Percentiles rank a stretch among this genome's conserved stretches.
Evolutionary conservation across 2,113 vertebrate genomes (phyloP).

Genomic region (Egretta garzetta): DNA sequence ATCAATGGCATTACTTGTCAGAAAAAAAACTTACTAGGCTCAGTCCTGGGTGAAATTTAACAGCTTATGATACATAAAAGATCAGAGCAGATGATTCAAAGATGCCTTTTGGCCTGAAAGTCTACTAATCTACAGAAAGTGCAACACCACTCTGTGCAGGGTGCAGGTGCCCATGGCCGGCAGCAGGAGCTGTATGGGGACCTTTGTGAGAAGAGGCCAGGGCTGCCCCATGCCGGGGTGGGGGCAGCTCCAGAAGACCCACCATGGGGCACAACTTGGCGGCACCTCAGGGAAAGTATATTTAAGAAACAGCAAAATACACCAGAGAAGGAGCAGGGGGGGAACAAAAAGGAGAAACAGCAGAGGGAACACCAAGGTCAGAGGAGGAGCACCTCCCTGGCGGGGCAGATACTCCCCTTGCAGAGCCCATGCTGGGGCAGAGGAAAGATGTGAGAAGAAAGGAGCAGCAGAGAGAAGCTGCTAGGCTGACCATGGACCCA

Average conservation of each 20-base stretch:
- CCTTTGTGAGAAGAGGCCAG: neutral
- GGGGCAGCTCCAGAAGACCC: neutral
- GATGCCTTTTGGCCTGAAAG: neutral
- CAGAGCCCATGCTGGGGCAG: neutral
- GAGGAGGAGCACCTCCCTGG: neutral
- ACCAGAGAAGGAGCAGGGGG: neutral
- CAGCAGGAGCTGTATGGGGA: rapidly evolving
- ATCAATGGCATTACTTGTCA: neutral
- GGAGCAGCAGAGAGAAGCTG: neutral
- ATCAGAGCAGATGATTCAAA: neutral
- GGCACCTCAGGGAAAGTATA: neutral
- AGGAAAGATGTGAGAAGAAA: neutral
- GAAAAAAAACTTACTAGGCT: neutral
- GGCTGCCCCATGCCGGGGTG: rapidly evolving
- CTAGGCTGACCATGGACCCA: neutral
- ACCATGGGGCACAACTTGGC: neutral
- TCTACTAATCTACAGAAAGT: neutral
- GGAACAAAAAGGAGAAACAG: neutral
- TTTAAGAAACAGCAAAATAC: neutral
- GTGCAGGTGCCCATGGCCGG: neutral
- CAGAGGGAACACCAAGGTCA: neutral
- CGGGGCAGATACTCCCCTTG: rapidly evolving
- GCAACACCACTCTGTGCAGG: rapidly evolving
- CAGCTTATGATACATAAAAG: neutral
- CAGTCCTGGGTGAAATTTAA: neutral